These are phyloP conservation scores for Melierax canorus DNA, from an alignment of 2,113 vertebrate species.

Conservation along the genomic window DNA sequence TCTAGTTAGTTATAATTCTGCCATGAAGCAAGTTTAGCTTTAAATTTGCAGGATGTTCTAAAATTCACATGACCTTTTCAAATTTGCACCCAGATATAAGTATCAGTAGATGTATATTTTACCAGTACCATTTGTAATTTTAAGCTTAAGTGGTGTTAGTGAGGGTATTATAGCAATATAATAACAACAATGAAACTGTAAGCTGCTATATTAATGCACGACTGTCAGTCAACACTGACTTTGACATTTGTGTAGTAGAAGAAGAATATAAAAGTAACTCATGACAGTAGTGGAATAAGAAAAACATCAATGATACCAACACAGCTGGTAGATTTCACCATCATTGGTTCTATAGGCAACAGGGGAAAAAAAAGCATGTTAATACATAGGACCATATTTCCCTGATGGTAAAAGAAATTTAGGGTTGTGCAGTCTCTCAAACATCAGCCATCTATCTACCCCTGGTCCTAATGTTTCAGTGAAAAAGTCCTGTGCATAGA, in stretches of 20 bases:
- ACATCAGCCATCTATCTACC: background rate
- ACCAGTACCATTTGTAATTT: background rate
- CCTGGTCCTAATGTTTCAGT: background rate
- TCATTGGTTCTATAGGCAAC: background rate
- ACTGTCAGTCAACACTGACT: background rate
- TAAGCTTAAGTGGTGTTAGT: background rate
- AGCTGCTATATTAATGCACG: background rate
- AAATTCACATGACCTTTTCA: background rate
- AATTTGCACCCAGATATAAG: background rate
- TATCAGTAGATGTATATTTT: background rate
- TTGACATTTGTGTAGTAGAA: background rate
- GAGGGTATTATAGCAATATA: background rate
- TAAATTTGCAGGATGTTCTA: background rate
- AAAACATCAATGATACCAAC: background rate
- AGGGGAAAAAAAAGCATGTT: fast-evolving
- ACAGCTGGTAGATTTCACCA: background rate
- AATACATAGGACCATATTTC: background rate
- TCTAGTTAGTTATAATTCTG: background rate
- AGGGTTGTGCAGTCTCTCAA: background rate
- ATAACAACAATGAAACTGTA: background rate
- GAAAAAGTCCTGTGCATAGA: background rate
- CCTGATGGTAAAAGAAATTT: background rate
- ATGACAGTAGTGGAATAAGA: background rate
- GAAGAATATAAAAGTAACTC: background rate
- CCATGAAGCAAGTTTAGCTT: background rate